Conservation (phyloP, 2,888 invertebrate genomes). For the Pristionchus japonicus region DNA sequence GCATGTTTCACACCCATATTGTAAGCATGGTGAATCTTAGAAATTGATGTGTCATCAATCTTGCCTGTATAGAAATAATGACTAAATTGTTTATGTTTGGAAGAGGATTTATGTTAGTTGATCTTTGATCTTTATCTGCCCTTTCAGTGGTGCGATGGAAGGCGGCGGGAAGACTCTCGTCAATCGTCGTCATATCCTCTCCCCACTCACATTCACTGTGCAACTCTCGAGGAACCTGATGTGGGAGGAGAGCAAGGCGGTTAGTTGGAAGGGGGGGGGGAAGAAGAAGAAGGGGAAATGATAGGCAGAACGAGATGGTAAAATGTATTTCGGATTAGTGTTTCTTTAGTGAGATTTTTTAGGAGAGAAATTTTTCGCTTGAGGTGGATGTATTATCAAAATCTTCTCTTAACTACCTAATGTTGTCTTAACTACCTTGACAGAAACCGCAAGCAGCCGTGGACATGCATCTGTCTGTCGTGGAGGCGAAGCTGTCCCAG, state of each 20-base stretch:
- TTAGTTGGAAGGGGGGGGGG: background rate
- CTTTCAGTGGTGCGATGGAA: slow-evolving; percentile 60
- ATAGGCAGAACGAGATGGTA: background rate
- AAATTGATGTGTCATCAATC: too few relatives aligned
- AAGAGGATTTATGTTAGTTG: background rate
- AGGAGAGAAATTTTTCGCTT: too few relatives aligned
- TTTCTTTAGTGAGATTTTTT: too few relatives aligned
- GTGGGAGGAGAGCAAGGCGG: slow-evolving; percentile 77
- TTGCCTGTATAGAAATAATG: too few relatives aligned
- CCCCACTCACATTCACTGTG: slow-evolving; percentile 88
- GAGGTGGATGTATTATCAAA: too few relatives aligned
- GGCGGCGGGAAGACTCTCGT: slow-evolving; percentile 69
- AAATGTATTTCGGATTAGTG: too few relatives aligned
- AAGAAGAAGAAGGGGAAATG: background rate
- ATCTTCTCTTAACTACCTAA: too few relatives aligned
- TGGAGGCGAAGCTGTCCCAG: slow-evolving; percentile 79
- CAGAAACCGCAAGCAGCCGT: slow-evolving; percentile 83
- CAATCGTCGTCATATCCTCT: slow-evolving; percentile 81
- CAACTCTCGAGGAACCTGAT: slow-evolving; percentile 82
- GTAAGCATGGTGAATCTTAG: too few relatives aligned
- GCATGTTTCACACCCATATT: too few relatives aligned
- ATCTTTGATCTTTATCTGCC: slow-evolving; percentile 3
- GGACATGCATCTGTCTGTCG: slow-evolving; percentile 85
- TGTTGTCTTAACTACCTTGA: background rate
- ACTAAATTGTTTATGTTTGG: too few relatives aligned